Base-by-base conservation (phyloP, 2,113 vertebrate species). In the Todiramphus chloris region DNA sequence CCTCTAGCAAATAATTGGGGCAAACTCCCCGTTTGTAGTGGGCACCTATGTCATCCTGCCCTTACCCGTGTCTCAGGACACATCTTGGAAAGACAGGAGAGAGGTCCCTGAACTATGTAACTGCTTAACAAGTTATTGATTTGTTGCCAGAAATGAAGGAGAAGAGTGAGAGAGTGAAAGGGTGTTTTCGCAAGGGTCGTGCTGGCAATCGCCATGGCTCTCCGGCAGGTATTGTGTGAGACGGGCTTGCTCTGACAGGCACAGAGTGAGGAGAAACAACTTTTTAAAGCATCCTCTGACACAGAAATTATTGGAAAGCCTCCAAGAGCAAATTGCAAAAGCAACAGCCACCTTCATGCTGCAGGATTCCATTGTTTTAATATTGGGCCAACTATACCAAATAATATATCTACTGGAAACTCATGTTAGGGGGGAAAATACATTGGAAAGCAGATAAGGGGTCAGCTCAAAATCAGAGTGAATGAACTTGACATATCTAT, bases 321-420 rank as follows among this genome's bases (percentile, higher is more conserved):
- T 96, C 91, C 96, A 96, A 87, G 77, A 84, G 77, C 93, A 94
- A 94, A 95, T 56, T 96, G 91, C 93, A 96, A 96, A 96, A 92
- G 83, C 89, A 96, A 83, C 66, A 92, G 66, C 86, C 53, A 27
- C 70, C 55, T 94, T 93, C 74, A 72, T 96, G 58, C 77, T 91
- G 74, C 92, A 91, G 69, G 53, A 91, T 91, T 94, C 77, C 77
- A 89, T 96, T 95, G 90, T 96, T 96, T 91, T 94, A 94, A 51
- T 92, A 92, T 73, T 93, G 92, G 70, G 87, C 86, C 86, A 89
- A 59, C 73, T 89, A 69, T 56, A 87, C 74, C 80, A 87, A 90
- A 93, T 92, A 92, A 83, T 83, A 73, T 87, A 81, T 73, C 80
- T 82, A 73, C 90, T 94, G 74, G 60, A 94, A 81, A 75, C 60